Percentiles rank a stretch among this genome's conserved stretches.
These are phyloP conservation scores for Scalopus aquaticus DNA, from an alignment of 2,113 vertebrate genomes.

Conservation along the genomic window DNA sequence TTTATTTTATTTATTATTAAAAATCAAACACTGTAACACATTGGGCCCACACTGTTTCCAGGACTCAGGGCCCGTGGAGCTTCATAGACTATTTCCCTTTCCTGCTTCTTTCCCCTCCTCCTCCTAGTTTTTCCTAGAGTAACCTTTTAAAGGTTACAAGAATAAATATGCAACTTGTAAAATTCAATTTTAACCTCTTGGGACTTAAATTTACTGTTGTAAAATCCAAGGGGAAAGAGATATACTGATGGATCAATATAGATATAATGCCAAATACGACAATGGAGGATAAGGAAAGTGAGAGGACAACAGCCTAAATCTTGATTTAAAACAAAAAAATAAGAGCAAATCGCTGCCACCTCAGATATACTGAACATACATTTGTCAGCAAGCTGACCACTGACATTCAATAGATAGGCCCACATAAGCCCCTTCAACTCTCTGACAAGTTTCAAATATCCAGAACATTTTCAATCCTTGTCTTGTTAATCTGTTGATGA, in stretches of 20 bases:
- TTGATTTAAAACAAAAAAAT: neutral
- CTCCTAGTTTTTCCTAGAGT: neutral
- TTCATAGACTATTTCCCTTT: neutral
- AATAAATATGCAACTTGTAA: neutral
- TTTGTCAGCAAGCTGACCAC: neutral
- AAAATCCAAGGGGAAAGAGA: neutral
- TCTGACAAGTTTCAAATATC: neutral
- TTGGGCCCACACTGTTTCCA: neutral
- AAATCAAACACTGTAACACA: neutral
- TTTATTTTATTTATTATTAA: neutral
- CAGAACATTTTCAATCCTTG: conserved; percentile 51
- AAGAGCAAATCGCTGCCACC: neutral
- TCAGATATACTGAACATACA: neutral
- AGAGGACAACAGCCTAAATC: neutral
- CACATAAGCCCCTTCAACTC: neutral
- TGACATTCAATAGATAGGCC: neutral
- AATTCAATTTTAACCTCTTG: conserved; percentile 23
- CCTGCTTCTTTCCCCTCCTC: neutral
- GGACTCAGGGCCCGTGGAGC: neutral
- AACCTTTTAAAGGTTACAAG: neutral
- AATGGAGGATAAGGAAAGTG: neutral
- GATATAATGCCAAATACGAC: neutral
- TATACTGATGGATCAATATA: neutral
- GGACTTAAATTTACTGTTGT: conserved; percentile 34
- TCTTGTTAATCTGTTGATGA: conserved; percentile 48